Evolutionary conservation across 1,140 invertebrate species (phyloP), one percentile per base, ranked within the genome.

Genomic region (Agrypnia vestita): DNA sequence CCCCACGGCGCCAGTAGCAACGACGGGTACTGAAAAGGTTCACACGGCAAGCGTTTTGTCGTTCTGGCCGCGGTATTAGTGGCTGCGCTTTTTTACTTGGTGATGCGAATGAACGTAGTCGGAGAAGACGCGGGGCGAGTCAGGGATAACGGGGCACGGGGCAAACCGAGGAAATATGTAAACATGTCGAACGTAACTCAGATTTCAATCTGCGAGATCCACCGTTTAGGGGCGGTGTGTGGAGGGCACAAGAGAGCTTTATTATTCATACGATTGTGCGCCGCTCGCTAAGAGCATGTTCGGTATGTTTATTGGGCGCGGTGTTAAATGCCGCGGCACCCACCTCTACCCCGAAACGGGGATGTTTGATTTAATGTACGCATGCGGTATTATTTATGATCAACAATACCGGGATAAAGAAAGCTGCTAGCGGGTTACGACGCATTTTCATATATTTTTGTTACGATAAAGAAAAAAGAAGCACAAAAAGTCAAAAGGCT

Each of bases 101-200:
- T 35, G 17, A 35, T 35, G 56, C 4, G 8, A 35, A 3, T 35
- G 25, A 35, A 35, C 25, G 6, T 6, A 6, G 25, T 6, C 25
- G 25, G 25, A 35, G 1, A 35, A 35, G 25, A 64, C n/a, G 56
- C 44, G 71, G 62, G 49, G 73, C 43, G 73, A 51, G 53, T 25
- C 49, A 17, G 43, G 47, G 17, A 9, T 55, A 9, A 69, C 64
- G 64, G 51, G 51, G 51, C 69, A 25, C 21, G 69, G 71, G 80
- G 53, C 55, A 76, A 80, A 78, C 82, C 71, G n/a, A 80, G 76
- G 82, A 83, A 83, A 83, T 83, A 83, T 83, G 82, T 83, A 83
- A 83, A 83, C 82, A 83, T 83, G 82, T 83, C 82, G 82, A 83
- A 83, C 82, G 82, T 83, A 83, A 83, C 82, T 83, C 82, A 83